Conservation (phyloP, 2,888 invertebrate genomes). For the Coronaproctus castanopsis region DNA sequence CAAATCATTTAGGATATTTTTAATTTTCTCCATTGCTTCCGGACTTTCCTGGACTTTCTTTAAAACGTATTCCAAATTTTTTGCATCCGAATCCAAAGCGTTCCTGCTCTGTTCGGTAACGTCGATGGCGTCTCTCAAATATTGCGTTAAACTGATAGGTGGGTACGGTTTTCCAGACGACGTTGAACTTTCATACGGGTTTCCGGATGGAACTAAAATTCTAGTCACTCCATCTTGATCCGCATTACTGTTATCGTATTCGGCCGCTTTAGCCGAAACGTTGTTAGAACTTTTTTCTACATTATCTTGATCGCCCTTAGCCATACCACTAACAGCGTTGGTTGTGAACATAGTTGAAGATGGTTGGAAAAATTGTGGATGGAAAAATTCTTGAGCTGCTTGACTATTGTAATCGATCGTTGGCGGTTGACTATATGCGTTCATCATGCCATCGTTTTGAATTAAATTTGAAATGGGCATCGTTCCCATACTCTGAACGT, state of each 20-base stretch:
- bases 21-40: conserved; percentile 5
- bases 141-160: not conserved
- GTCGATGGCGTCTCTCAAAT: not conserved
- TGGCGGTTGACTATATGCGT: not conserved
- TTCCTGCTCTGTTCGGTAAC: conserved; percentile 3
- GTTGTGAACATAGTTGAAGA: not conserved
- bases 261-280: not conserved
- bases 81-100: conserved; percentile 4
- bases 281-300: not conserved
- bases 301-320: not conserved
- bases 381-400: conserved; percentile 1
- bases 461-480: not conserved
- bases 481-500: not conserved
- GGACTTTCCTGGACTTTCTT: not conserved
- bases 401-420: not conserved
- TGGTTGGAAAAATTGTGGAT: not conserved
- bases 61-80: conserved; percentile 6
- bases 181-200: no score
- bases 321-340: not conserved
- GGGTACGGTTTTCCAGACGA: not conserved
- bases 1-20: conserved; percentile 4
- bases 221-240: not conserved
- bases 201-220: not conserved
- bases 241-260: not conserved
- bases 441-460: not conserved